Evolutionary conservation across 2,113 vertebrate genomes (phyloP).

Genomic region (Amazona vittata): DNA sequence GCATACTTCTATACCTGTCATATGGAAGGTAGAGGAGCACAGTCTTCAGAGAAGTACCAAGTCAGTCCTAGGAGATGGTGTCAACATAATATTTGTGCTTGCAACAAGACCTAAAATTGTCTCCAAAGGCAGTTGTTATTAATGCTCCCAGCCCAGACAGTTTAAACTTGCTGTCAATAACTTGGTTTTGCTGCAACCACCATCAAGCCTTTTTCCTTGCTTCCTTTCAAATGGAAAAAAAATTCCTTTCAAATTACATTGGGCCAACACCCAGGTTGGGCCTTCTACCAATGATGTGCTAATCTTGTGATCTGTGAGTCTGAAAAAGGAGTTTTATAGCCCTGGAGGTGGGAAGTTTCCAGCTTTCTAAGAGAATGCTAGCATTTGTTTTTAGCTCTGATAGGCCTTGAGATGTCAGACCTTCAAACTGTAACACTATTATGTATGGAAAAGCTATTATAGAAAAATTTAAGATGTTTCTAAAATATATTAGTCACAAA

Average conservation of each 20-base stretch:
- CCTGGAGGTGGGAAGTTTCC: neutral
- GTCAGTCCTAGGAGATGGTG: neutral
- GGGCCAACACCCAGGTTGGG: neutral
- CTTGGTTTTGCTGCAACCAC: neutral
- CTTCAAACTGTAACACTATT: conserved; percentile 50
- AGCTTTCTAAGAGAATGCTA: conserved; percentile 13
- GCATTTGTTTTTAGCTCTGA: conserved; percentile 23
- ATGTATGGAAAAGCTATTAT: conserved; percentile 60
- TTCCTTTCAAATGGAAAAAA: conserved; percentile 4
- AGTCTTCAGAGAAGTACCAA: neutral
- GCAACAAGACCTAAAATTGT: neutral
- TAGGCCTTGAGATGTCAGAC: conserved; percentile 32
- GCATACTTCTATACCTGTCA: neutral
- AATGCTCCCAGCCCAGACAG: neutral
- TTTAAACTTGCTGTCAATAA: neutral
- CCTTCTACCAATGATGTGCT: neutral
- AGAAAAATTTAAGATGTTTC: conserved; percentile 41
- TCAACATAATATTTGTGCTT: neutral
- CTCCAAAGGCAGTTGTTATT: neutral
- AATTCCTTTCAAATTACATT: neutral
- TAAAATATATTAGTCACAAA: conserved; percentile 57
- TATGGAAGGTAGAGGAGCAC: neutral
- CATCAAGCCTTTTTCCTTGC: neutral
- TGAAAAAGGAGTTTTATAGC: conserved; percentile 26
- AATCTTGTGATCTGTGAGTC: neutral